These are phyloP conservation scores for Crenichthys baileyi DNA, from an alignment of 2,797 vertebrate genomes.

Conservation along the genomic window DNA sequence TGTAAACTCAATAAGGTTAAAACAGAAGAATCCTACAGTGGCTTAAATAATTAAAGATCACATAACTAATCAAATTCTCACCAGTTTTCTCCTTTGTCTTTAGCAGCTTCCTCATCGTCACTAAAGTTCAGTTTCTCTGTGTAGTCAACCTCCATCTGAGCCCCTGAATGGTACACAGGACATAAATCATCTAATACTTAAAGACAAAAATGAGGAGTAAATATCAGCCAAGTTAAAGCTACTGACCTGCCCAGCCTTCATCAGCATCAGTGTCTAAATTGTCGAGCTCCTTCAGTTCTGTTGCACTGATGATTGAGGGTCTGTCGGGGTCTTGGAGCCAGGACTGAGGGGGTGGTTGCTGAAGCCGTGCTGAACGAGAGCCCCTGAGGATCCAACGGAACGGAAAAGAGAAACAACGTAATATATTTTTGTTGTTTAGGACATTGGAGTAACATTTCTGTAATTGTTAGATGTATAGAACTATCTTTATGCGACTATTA, in stretches of 20 bases:
- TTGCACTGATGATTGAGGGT: constrained; percentile 95
- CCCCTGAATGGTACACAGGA: constrained; percentile 79
- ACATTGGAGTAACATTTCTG: too few relatives aligned
- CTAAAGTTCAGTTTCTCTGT: constrained; percentile 99
- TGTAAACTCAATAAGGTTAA: not conserved
- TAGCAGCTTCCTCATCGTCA: constrained; percentile 93
- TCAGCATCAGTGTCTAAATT: constrained; percentile 95
- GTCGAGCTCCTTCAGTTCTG: constrained; percentile 97
- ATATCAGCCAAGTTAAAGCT: not conserved
- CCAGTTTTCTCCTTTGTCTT: constrained; percentile 91
- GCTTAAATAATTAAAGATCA: not conserved
- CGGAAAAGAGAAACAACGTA: not conserved
- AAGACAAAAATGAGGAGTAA: not conserved
- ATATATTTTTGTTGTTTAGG: not conserved
- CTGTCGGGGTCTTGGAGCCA: constrained; percentile 92
- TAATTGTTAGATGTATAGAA: too few relatives aligned
- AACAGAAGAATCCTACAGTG: not conserved
- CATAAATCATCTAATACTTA: not conserved
- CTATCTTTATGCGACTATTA: not conserved
- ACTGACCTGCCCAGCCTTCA: constrained; percentile 97
- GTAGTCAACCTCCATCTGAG: constrained; percentile 99
- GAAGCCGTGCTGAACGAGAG: constrained; percentile 79
- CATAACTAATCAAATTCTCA: constrained; percentile 57
- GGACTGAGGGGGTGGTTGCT: constrained; percentile 79
- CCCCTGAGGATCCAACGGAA: constrained; percentile 71